Evolutionary conservation across 2,888 invertebrate genomes (phyloP), one percentile per base, ranked within the genome.

Genomic region (Dromius quadrimaculatus): DNA sequence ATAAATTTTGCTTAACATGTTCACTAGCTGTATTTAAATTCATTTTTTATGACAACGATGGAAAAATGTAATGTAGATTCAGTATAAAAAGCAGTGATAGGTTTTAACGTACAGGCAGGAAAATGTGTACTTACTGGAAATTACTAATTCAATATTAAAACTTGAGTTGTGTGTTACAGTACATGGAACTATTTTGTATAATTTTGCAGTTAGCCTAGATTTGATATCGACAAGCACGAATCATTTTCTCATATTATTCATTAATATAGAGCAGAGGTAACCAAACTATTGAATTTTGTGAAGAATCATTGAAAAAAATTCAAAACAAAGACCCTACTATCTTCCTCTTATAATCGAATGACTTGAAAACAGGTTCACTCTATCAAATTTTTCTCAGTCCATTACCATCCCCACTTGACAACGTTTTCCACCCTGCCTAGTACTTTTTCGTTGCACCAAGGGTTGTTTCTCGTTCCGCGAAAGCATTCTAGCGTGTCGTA

Each of bases 311-410:
- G n/a, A n/a, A 28, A 28, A 28, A 28, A 28, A 8, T 8, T 28
- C 28, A 8, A 41, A 41, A 41, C 41, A 41, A 41, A 41, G 15
- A 3, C 41, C 15, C 41, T 17, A 41, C 11, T 41, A 54, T 54
- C 50, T 54, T 28, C 23, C 36, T 20, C 9, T 57, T 59, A 59
- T 59, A 59, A 59, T 59, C 59, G 59, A 59, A 19, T 59, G 59
- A 59, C 36, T 59, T 19, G n/a, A 22, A 36, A 34, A 59, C 59
- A 59, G 59, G 59, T 59, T 59, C 47, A 64, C 45, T 64, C 64
- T 32, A 64, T 64, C 64, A 64, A 64, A 64, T 64, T 64, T 28
- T 64, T 64, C 64, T 45, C 64, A 64, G 43, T 64, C 64, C 64
- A 64, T 64, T 64, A 47, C 32, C 47, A 13, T 9, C 36, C 20